phyloP scores from a whole-genome alignment of 2,888 invertebrate species.

The Alloscopus bannaensis region DNA sequence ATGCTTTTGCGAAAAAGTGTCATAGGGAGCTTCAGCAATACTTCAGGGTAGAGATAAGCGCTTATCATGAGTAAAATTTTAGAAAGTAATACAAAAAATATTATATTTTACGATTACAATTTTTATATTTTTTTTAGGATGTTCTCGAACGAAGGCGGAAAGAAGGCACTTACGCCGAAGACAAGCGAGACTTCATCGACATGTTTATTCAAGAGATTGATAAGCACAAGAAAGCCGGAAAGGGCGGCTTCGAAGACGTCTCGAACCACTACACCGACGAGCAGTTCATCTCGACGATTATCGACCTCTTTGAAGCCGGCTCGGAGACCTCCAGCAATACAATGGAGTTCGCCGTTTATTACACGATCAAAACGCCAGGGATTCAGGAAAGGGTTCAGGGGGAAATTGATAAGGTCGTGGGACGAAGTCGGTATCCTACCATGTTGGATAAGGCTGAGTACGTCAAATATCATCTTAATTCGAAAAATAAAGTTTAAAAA shows the following conservation, averaged over 20 bases:
- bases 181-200: constrained; percentile 56
- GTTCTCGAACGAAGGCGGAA: constrained; percentile 28
- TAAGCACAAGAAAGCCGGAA: background rate
- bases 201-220: constrained; percentile 56
- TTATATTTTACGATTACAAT: background rate
- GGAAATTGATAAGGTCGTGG: constrained; percentile 73
- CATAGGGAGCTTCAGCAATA: constrained; percentile 47
- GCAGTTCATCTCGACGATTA: constrained; percentile 66
- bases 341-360: constrained; percentile 71
- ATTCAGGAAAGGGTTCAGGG: constrained; percentile 72
- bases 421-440: constrained; percentile 70
- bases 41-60: constrained; percentile 59
- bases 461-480: too few species aligned
- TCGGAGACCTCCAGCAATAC: constrained; percentile 70
- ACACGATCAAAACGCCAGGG: constrained; percentile 70
- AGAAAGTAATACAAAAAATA: too few species aligned
- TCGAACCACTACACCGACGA: too few species aligned
- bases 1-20: constrained; percentile 23
- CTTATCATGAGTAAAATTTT: too few species aligned
- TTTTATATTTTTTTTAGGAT: constrained; percentile 14
- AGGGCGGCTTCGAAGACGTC: too few species aligned
- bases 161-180: constrained; percentile 12
- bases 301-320: constrained; percentile 71
- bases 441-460: constrained; percentile 71
- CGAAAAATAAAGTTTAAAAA: too few species aligned